Evolutionary conservation across 2,113 vertebrate species (phyloP), one percentile per base, ranked within the genome.

Genomic region (Mustela lutreola): DNA sequence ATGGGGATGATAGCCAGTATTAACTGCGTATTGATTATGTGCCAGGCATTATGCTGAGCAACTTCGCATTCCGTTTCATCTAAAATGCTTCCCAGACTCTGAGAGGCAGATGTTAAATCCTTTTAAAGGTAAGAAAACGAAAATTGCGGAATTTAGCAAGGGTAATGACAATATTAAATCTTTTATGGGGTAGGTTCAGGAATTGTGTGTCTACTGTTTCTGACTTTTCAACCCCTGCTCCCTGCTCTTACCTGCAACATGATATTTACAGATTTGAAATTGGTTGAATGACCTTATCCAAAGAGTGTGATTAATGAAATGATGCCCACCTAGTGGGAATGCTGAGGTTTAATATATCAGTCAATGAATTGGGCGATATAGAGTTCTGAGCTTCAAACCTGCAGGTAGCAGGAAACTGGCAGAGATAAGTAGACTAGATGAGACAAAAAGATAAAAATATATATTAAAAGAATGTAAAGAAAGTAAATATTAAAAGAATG

Each of bases 291-390:
- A 78, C 85, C 89, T 92, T 96, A 89, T 86, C 71, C 82, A 83
- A 91, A 67, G 53, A 88, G 33, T 76, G 1, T 95, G 89, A 88
- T 88, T 67, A 73, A 91, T 96, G 92, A 93, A 97, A 71, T 60
- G n/a, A 76, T 65, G 67, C 15, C 58, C 50, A 75, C 56, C 70
- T 84, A 80, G n/a, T 70, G 12, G 33, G 75, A 87, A 86, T 21
- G 26, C 42, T 87, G 33, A 95, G 21, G 16, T 63, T 75, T 83
- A 92, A 83, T 80, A 62, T 58, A 83, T 71, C 56, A 56, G n/a
- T 96, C 70, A 81, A 56, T 70, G 79, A 92, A 83, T 0, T 83
- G 58, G 19, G 53, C 78, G 48, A 89, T 31, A 50, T 1, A 86
- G 6, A 73, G 21, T 94, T 86, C 79, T 90, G 2, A 60, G 39